Percentiles rank a stretch among this genome's conserved stretches.
phyloP scores from a whole-genome alignment of 2,888 invertebrate genomes.

The Cephus rjabovi region DNA sequence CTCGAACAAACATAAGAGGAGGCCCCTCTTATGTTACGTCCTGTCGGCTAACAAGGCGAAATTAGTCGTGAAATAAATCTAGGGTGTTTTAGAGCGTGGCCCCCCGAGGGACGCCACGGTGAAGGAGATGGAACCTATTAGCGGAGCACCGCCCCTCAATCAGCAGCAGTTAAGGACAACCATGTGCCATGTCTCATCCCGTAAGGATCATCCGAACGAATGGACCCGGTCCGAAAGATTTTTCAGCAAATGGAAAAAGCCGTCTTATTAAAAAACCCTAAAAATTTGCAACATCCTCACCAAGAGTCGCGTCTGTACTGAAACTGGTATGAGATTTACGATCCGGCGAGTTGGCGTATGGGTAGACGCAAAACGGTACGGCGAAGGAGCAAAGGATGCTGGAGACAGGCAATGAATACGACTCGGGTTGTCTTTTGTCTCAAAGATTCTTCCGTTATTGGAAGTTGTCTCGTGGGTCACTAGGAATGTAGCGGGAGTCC shows the following conservation, averaged over 20 bases:
- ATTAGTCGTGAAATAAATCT: slow-evolving; percentile 57
- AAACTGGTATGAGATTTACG: background rate
- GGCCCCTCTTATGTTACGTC: slow-evolving; percentile 27
- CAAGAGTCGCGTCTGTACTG: background rate
- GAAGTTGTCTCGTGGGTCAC: slow-evolving; percentile 58
- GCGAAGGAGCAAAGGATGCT: background rate
- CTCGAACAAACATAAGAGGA: slow-evolving; percentile 8
- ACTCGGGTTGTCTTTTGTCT: slow-evolving; percentile 49
- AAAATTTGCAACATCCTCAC: background rate
- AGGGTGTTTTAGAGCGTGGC: slow-evolving; percentile 23
- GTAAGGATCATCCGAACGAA: slow-evolving; percentile 1
- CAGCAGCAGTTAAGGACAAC: slow-evolving; percentile 40
- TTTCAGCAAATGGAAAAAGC: background rate
- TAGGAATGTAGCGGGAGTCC: slow-evolving; percentile 59
- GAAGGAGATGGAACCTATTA: slow-evolving; percentile 46
- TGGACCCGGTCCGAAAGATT: background rate
- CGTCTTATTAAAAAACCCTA: background rate
- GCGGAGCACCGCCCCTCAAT: slow-evolving; percentile 48
- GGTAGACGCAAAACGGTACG: background rate
- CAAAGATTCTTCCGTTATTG: slow-evolving; percentile 42
- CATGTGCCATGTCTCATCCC: slow-evolving; percentile 23
- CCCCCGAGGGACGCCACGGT: slow-evolving; percentile 20
- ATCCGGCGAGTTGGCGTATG: background rate
- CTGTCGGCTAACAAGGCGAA: slow-evolving; percentile 53
- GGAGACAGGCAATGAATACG: background rate